Percentiles rank a stretch among this genome's conserved stretches.
Conservation (phyloP, 2,888 invertebrate species). For the Trissoscelio sp. region DNA sequence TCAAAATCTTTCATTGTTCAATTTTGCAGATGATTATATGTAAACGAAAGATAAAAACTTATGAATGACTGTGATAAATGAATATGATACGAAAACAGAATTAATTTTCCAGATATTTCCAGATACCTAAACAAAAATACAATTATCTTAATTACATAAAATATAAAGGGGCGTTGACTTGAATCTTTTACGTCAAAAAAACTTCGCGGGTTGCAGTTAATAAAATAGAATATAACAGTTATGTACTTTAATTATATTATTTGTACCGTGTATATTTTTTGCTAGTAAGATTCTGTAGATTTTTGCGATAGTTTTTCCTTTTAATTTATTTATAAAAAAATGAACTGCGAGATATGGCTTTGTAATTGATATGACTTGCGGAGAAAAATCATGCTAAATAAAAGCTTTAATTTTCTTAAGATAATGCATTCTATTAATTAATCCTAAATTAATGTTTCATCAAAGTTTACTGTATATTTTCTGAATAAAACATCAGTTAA, state of each 20-base stretch:
- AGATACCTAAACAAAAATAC: not conserved
- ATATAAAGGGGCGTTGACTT: constrained; percentile 12
- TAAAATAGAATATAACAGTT: not conserved
- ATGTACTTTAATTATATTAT: constrained; percentile 22
- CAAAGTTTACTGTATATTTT: not conserved
- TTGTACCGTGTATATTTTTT: constrained; percentile 17
- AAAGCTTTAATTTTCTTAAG: not conserved
- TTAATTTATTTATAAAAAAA: constrained; percentile 30
- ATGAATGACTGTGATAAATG: constrained; percentile 48
- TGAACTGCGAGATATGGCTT: constrained; percentile 21
- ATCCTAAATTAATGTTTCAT: not conserved
- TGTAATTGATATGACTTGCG: constrained; percentile 10
- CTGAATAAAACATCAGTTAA: not conserved
- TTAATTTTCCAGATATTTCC: not conserved
- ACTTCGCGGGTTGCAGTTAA: no score
- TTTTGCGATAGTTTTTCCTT: constrained; percentile 17
- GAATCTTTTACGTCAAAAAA: no score
- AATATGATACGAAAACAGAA: constrained; percentile 16
- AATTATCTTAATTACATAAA: constrained; percentile 12
- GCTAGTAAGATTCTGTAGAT: constrained; percentile 32
- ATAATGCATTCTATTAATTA: not conserved
- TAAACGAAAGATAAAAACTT: not conserved
- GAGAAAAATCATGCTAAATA: constrained; percentile 33
- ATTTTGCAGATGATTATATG: not conserved
- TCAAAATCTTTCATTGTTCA: not conserved